Conservation (phyloP, 2,888 invertebrate genomes). For the Epistrophe grossulariae region DNA sequence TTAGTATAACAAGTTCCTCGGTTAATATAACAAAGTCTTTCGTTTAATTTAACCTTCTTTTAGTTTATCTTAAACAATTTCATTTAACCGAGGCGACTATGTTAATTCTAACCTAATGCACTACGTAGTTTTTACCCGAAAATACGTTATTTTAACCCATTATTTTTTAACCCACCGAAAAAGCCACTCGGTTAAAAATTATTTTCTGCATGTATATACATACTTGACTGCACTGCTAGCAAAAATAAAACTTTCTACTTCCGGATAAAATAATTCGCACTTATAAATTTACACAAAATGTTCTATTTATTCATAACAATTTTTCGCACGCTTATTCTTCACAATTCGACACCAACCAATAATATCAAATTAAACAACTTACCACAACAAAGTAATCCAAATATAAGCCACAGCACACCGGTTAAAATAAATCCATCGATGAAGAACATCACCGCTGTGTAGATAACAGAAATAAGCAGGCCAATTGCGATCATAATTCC, state of each 20-base stretch:
- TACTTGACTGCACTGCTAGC: too few relatives aligned
- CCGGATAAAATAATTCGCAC: not conserved
- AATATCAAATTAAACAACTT: slow-evolving; percentile 80
- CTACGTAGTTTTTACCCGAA: too few relatives aligned
- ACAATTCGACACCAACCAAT: slow-evolving; percentile 38
- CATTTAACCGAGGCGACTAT: too few relatives aligned
- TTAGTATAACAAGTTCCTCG: too few relatives aligned
- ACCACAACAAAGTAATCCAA: slow-evolving; percentile 87
- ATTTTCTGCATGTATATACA: too few relatives aligned
- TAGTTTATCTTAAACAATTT: too few relatives aligned
- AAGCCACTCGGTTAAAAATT: too few relatives aligned
- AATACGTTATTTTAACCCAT: too few relatives aligned
- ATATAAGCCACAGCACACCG: slow-evolving; percentile 86
- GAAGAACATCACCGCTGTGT: slow-evolving; percentile 90
- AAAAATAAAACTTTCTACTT: not conserved
- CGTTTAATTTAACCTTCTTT: too few relatives aligned
- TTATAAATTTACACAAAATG: not conserved
- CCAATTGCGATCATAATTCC: slow-evolving; percentile 92
- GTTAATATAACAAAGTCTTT: too few relatives aligned
- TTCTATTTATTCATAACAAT: slow-evolving; percentile 2
- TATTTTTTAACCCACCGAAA: too few relatives aligned
- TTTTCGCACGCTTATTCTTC: slow-evolving; percentile 39
- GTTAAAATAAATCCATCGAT: slow-evolving; percentile 86
- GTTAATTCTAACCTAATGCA: too few relatives aligned
- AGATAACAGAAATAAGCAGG: slow-evolving; percentile 90